Percentiles rank a stretch among this genome's conserved stretches.
These are phyloP conservation scores for Sinonovacula constricta DNA, from an alignment of 1,140 invertebrate species.

Conservation along the genomic window DNA sequence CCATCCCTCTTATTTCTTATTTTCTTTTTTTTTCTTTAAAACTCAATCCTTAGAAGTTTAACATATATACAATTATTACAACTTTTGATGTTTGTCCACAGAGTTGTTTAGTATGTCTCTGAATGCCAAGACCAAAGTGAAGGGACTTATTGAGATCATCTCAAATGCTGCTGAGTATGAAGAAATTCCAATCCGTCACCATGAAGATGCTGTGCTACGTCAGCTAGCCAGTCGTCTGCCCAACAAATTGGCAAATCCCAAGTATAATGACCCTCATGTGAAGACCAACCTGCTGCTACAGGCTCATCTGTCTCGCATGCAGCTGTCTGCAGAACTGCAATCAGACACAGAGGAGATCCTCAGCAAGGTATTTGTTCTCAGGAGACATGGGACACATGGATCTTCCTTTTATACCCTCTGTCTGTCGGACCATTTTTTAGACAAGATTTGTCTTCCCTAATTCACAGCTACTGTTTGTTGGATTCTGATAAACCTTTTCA, in stretches of 20 bases:
- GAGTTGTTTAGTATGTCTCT: slow-evolving; percentile 98
- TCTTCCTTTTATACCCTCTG: no score
- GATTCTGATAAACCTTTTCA: no score
- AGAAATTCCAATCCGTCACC: slow-evolving; percentile 94
- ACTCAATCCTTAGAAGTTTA: no score
- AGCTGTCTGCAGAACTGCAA: slow-evolving; percentile 94
- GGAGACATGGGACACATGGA: no score
- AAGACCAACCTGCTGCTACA: slow-evolving; percentile 98
- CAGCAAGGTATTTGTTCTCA: slow-evolving; percentile 85
- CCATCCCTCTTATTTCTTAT: no score
- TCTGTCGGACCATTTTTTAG: no score
- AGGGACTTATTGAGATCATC: slow-evolving; percentile 98
- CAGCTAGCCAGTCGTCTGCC: slow-evolving; percentile 88
- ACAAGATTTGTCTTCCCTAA: no score
- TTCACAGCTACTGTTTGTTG: no score
- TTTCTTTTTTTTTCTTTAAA: no score
- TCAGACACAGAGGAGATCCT: slow-evolving; percentile 96
- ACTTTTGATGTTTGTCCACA: slow-evolving; percentile 70
- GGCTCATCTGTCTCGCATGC: slow-evolving; percentile 96
- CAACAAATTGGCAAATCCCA: slow-evolving; percentile 86
- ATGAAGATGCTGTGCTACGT: slow-evolving; percentile 93
- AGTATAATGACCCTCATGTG: slow-evolving; percentile 97
- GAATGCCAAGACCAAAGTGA: slow-evolving; percentile 98
- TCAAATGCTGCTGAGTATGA: slow-evolving; percentile 98
- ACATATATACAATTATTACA: no score